Evolutionary conservation across 35 echinoderm and acorn worm species (phyloP).

Genomic region (Patiria miniata): DNA sequence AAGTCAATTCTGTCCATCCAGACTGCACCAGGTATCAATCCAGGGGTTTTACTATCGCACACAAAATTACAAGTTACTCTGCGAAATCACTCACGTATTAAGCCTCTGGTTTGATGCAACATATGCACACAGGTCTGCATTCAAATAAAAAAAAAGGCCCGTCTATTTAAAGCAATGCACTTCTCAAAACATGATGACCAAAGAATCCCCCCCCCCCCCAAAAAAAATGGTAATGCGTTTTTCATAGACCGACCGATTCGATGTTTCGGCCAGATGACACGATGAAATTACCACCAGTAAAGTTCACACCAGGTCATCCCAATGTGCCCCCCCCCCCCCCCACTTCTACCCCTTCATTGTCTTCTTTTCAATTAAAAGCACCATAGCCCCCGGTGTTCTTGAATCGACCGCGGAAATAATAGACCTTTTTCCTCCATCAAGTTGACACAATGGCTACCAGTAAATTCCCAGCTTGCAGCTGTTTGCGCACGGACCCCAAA

Average conservation of each 20-base stretch:
- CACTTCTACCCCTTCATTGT: not conserved
- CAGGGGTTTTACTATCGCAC: too few species aligned
- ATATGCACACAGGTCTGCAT: too few species aligned
- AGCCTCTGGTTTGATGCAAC: too few species aligned
- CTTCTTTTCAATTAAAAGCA: constrained; percentile 16
- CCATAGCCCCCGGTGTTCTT: constrained; percentile 18
- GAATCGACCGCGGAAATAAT: not conserved
- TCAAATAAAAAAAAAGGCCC: too few species aligned
- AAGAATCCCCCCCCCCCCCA: too few species aligned
- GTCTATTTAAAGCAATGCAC: too few species aligned
- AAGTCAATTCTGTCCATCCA: too few species aligned
- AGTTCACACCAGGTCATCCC: constrained; percentile 21
- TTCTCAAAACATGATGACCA: too few species aligned
- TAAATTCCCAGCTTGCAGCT: constrained; percentile 30
- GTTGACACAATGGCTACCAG: constrained; percentile 15
- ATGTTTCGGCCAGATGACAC: not conserved
- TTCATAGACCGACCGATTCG: constrained; percentile 1
- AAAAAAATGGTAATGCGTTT: not conserved
- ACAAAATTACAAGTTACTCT: too few species aligned
- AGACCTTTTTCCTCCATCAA: constrained; percentile 1
- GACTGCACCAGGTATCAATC: too few species aligned
- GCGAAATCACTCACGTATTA: too few species aligned
- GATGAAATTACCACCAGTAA: not conserved
- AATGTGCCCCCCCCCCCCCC: not conserved
- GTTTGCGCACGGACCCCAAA: not conserved